Evolutionary conservation across 1,140 invertebrate genomes (phyloP), one percentile per base, ranked within the genome.

Genomic region (Scaptomyza graminum): DNA sequence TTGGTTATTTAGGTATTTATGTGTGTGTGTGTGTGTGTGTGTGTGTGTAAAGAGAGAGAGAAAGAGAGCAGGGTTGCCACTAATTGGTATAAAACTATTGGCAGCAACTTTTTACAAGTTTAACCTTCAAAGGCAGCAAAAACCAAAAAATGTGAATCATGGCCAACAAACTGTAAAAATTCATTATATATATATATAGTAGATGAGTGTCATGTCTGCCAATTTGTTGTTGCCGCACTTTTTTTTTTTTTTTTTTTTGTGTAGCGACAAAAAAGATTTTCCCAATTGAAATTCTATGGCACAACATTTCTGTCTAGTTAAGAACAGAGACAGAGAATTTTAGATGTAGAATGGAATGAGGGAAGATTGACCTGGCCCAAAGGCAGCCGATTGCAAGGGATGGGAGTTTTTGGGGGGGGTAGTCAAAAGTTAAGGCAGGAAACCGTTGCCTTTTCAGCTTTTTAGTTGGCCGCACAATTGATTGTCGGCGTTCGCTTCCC

Each of bases 141-240:
- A 73, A 73, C 16, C 28, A 43, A 18, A 49, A 72, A 73, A 73
- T 68, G 69, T 74, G 65, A 69, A 69, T 74, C 57, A 69, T 69
- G 65, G 50, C 43, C 71, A 74, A 51, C 65, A 47, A 79, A 84
- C 80, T 79, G 80, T 84, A 84, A 84, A 84, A 84, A 79, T 84
- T 84, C 81, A 84, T 79, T 84, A 76, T 76, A 46, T 63, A 41
- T 63, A 41, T 54, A 37, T 39, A 52, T 43, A n/a, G n/a, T n/a
- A n/a, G n/a, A n/a, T n/a, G n/a, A n/a, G n/a, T n/a, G n/a, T n/a
- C n/a, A n/a, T n/a, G n/a, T n/a, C 34, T 50, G 49, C 2, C n/a
- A 16, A 9, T 9, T 39, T 56, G 43, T 51, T 37, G 15, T 9
- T 28, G 49, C n/a, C n/a, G n/a, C n/a, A n/a, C n/a, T n/a, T n/a